Percentiles rank a stretch among this genome's conserved stretches.
Conservation (phyloP, 2,113 vertebrate genomes). For the Corythoichthys intestinalis region DNA sequence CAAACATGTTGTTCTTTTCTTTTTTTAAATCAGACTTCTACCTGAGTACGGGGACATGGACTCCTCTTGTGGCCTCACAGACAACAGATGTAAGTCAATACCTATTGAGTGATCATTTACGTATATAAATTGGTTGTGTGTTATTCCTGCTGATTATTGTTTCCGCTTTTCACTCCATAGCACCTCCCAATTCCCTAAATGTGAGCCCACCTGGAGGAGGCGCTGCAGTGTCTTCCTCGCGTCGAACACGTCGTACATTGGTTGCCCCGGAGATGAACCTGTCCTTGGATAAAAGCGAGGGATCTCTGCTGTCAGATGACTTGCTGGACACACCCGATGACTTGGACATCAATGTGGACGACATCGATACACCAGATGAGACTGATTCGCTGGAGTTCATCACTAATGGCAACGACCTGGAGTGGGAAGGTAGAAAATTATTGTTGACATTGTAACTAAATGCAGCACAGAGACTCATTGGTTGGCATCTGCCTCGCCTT, state of each 20-base stretch:
- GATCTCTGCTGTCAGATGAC: slow-evolving; percentile 90
- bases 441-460: neutral
- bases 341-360: slow-evolving; percentile 94
- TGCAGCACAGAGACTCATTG: neutral
- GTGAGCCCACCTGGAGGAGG: slow-evolving; percentile 62
- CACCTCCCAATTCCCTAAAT: slow-evolving; percentile 80
- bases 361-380: slow-evolving; percentile 94
- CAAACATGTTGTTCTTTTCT: slow-evolving; percentile 2
- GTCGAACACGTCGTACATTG: slow-evolving; percentile 85
- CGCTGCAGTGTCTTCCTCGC: slow-evolving; percentile 52
- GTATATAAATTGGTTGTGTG: neutral
- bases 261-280: slow-evolving; percentile 94
- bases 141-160: neutral
- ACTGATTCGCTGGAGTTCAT: slow-evolving; percentile 94
- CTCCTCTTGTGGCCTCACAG: slow-evolving; percentile 74
- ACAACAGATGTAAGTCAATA: slow-evolving; percentile 81
- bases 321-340: slow-evolving; percentile 93
- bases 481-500: neutral
- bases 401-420: slow-evolving; percentile 88
- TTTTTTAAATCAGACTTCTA: slow-evolving; percentile 72
- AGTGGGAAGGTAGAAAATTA: slow-evolving; percentile 87
- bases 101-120: neutral
- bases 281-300: slow-evolving; percentile 95
- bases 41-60: slow-evolving; percentile 88
- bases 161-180: slow-evolving; percentile 55